phyloP scores from a whole-genome alignment of 2,797 vertebrate genomes.

The Semaprochilodus insignis region DNA sequence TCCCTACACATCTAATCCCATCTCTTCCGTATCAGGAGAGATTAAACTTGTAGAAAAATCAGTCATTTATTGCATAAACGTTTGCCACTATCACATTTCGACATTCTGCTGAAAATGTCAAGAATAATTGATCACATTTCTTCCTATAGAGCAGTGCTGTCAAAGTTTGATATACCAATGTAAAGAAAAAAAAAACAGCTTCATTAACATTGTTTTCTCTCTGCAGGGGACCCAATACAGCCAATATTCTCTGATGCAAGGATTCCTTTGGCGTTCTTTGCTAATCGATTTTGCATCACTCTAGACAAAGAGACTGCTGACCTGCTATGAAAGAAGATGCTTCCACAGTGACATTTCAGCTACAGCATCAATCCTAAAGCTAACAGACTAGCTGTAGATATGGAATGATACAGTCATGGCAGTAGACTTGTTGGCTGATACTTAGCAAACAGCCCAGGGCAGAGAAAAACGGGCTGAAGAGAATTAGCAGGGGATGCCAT shows the following conservation, averaged over 20 bases:
- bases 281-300: slow-evolving; percentile 23
- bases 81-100: background rate
- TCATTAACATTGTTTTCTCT: slow-evolving; percentile 26
- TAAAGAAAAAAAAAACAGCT: background rate
- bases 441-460: slow-evolving; percentile 40
- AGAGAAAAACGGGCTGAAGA: slow-evolving; percentile 7
- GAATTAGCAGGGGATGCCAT: slow-evolving; percentile 23
- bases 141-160: background rate
- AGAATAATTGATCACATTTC: slow-evolving; percentile 2
- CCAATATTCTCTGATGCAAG: background rate
- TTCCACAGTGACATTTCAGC: slow-evolving; percentile 4
- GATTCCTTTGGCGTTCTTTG: background rate
- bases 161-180: slow-evolving; percentile 4
- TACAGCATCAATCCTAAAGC: background rate
- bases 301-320: slow-evolving; percentile 15
- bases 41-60: slow-evolving; percentile 2
- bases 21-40: background rate
- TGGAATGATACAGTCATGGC: background rate
- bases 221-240: slow-evolving; percentile 16
- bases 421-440: slow-evolving; percentile 38
- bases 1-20: slow-evolving; percentile 16
- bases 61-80: slow-evolving; percentile 7
- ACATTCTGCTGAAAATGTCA: background rate
- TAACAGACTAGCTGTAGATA: slow-evolving; percentile 6
- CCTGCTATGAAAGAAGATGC: background rate